Conservation (phyloP, 2,113 vertebrate species). For the Crotalus viridis region DNA sequence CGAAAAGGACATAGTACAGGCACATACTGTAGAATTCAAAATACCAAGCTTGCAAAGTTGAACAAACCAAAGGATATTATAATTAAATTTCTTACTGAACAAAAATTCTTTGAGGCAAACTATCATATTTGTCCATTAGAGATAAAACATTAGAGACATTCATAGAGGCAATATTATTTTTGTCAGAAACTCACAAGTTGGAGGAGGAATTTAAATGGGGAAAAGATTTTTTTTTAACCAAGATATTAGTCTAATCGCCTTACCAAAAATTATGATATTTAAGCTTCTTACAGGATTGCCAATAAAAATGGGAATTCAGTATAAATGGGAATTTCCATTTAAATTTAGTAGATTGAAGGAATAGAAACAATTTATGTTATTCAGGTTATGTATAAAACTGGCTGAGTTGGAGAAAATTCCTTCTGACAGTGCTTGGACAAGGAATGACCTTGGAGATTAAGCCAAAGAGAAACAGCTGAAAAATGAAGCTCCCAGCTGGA, state of each 20-base stretch:
- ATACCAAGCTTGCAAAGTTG: background rate
- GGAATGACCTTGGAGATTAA: background rate
- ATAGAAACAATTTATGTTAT: background rate
- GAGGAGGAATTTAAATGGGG: background rate
- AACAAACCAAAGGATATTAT: background rate
- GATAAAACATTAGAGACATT: background rate
- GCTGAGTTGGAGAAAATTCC: background rate
- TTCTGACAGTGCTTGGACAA: background rate
- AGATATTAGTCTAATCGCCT: background rate
- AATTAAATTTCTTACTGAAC: background rate
- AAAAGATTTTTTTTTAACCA: background rate
- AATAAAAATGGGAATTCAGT: background rate
- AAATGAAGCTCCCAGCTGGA: background rate
- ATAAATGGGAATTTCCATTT: background rate
- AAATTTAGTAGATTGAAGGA: background rate
- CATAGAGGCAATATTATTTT: background rate
- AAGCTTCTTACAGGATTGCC: background rate
- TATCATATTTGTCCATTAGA: background rate
- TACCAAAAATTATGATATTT: background rate
- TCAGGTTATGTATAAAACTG: background rate
- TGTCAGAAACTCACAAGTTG: background rate
- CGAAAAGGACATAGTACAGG: background rate
- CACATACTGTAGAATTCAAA: background rate
- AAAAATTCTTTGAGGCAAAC: background rate
- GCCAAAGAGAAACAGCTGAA: background rate